A percentile compares a stretch with the other conserved stretches of the same genome.
These are phyloP conservation scores for Hydroisotoma schaefferi DNA, from an alignment of 2,888 invertebrate species.

Conservation along the genomic window DNA sequence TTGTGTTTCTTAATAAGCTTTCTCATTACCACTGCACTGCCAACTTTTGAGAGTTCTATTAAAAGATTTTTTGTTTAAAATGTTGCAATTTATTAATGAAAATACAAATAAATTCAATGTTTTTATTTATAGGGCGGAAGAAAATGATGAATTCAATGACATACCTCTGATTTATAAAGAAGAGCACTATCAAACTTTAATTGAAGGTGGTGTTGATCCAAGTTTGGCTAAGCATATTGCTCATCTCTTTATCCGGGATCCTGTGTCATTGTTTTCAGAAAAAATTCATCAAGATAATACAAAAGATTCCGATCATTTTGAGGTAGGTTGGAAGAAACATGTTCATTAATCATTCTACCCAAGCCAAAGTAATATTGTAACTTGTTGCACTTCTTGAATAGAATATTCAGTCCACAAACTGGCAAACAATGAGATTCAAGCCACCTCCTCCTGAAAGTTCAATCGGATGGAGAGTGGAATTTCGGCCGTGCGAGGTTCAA, in stretches of 20 bases:
- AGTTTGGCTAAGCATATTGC: slow-evolving; percentile 92
- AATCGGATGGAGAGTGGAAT: slow-evolving; percentile 99
- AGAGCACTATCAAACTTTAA: slow-evolving; percentile 73
- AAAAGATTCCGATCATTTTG: slow-evolving; percentile 96
- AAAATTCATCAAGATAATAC: slow-evolving; percentile 89
- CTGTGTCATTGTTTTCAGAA: slow-evolving; percentile 91
- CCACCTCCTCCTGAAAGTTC: slow-evolving; percentile 93
- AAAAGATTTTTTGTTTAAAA: too few relatives aligned
- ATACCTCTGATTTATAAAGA: slow-evolving; percentile 83
- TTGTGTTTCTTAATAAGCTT: too few relatives aligned
- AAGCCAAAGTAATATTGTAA: not conserved
- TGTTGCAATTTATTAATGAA: too few relatives aligned
- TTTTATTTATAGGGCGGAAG: slow-evolving; percentile 40
- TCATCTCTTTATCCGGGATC: slow-evolving; percentile 96
- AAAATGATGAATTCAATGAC: slow-evolving; percentile 75
- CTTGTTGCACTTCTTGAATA: slow-evolving; percentile 51
- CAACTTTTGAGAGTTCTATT: too few relatives aligned
- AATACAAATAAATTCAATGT: too few relatives aligned
- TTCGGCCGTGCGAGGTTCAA: slow-evolving; percentile 97
- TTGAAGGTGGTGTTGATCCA: slow-evolving; percentile 86
- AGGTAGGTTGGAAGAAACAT: slow-evolving; percentile 59
- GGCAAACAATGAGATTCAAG: slow-evolving; percentile 99
- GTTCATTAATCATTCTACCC: not conserved
- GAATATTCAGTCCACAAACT: slow-evolving; percentile 99
- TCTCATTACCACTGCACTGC: too few relatives aligned